Base-by-base conservation (phyloP, 2,797 vertebrate species). In the Platyrinchus mystaceus region DNA sequence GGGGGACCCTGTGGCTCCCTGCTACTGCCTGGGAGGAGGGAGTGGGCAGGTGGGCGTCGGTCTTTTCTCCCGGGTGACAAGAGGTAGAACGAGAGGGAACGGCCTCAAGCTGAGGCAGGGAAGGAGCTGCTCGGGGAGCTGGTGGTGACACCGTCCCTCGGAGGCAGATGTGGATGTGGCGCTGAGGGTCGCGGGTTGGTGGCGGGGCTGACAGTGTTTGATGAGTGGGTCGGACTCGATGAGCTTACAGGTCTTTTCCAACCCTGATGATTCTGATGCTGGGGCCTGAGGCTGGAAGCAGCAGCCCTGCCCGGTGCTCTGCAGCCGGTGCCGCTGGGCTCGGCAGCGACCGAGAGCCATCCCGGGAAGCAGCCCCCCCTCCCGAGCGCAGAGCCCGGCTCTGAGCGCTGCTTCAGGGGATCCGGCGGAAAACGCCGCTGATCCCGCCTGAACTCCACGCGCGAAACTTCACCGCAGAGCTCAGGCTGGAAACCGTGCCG, bases 341-440 rank as follows among this genome's bases (percentile, higher is more conserved):
- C 24, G 17, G 69, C 41, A 37, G 43, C 13, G 36, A 27, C 58
- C 41, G 12, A 3, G 22, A 41, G 41, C 60, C 6, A 12, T 47
- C 6, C 43, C 30, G 3, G 46, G n/a, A 2, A 28, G 2, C 39
- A 4, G 39, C 50, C 36, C 7, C 36, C 7, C 30, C 14, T 12
- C 14, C 19, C 10, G 1, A 1, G 2, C 8, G 46, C 7, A 1
- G n/a, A 32, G 68, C 5, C 1, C 2, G 58, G 56, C 46, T 76
- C 1, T 16, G 3, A 6, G 16, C 20, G 4, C 6, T 9, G 43
- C 58, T 41, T 32, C 23, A 0, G 0, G 39, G 8, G n/a, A 2
- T 7, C 63, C 52, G 28, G 24, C 69, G 55, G 2, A 1, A 16
- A 28, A 1, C n/a, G 4, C 39, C 7, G 21, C 7, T 9, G 6